Percentiles rank a stretch among this genome's conserved stretches.
phyloP scores from a whole-genome alignment of 1,140 invertebrate species.

The Zaprionus nigranus region DNA sequence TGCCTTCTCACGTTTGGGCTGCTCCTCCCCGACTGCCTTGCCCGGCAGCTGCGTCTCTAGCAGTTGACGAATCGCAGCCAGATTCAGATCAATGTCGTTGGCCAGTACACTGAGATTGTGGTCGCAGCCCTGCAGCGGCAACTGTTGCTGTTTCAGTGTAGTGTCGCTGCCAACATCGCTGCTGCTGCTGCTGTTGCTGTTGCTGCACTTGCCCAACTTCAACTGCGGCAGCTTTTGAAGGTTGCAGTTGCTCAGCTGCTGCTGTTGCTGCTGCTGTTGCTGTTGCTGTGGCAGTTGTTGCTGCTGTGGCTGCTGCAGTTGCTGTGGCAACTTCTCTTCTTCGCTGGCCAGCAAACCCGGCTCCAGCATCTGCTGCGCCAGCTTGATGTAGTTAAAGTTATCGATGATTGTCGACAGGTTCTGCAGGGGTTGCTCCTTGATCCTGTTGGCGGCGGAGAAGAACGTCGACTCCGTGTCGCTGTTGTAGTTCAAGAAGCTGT shows the following conservation, averaged over 20 bases:
- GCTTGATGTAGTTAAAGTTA: too few relatives aligned
- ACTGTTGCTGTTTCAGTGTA: neutral
- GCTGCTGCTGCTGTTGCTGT: neutral
- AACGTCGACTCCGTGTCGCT: too few relatives aligned
- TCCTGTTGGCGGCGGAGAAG: too few relatives aligned
- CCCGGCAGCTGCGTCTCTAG: constrained; percentile 2
- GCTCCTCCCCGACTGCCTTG: neutral
- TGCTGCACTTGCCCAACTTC: neutral
- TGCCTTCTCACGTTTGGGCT: neutral
- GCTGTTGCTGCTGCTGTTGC: too few relatives aligned
- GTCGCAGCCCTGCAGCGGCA: neutral
- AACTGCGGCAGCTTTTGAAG: neutral
- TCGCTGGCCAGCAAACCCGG: too few relatives aligned
- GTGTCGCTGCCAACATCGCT: neutral
- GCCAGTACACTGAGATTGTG: constrained; percentile 10
- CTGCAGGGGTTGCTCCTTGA: too few relatives aligned
- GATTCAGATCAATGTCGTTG: constrained; percentile 9
- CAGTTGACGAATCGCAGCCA: constrained; percentile 7
- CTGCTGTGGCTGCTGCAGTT: too few relatives aligned
- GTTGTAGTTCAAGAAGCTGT: too few relatives aligned
- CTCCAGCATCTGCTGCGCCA: too few relatives aligned
- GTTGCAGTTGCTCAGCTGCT: neutral
- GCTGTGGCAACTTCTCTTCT: neutral
- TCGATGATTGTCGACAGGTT: too few relatives aligned
- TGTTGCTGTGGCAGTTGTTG: too few relatives aligned